Conservation (phyloP, 1,140 invertebrate genomes). For the Thaumatotibia leucotreta region DNA sequence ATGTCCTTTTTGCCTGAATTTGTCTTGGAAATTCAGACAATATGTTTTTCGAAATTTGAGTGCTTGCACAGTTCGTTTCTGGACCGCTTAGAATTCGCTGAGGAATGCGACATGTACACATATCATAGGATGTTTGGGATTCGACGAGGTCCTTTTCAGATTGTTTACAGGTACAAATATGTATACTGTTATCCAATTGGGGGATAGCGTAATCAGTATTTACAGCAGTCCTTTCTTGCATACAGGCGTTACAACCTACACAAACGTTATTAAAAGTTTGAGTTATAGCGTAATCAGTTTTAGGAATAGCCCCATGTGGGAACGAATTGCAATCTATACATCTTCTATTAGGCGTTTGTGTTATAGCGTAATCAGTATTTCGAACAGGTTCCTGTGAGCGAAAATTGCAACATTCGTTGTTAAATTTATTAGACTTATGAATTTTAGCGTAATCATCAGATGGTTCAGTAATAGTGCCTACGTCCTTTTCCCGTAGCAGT, state of each 20-base stretch:
- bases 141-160: neutral
- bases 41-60: neutral
- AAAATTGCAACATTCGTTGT: too few relatives aligned
- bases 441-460: too few relatives aligned
- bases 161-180: neutral
- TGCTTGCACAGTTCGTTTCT: neutral
- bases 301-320: neutral
- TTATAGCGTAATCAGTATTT: too few relatives aligned
- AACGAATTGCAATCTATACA: too few relatives aligned
- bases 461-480: too few relatives aligned
- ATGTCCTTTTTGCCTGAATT: neutral
- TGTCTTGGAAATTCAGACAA: neutral
- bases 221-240: neutral
- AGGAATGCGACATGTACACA: neutral
- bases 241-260: neutral
- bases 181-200: neutral
- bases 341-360: neutral
- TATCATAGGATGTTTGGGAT: neutral
- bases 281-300: neutral
- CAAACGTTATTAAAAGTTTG: neutral
- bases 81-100: neutral
- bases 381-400: too few relatives aligned
- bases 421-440: too few relatives aligned
- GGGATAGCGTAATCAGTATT: neutral
- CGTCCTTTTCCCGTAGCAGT: too few relatives aligned